Percentiles rank a stretch among this genome's conserved stretches.
phyloP scores from a whole-genome alignment of 1,140 invertebrate species.

The Platyscapa corneri region DNA sequence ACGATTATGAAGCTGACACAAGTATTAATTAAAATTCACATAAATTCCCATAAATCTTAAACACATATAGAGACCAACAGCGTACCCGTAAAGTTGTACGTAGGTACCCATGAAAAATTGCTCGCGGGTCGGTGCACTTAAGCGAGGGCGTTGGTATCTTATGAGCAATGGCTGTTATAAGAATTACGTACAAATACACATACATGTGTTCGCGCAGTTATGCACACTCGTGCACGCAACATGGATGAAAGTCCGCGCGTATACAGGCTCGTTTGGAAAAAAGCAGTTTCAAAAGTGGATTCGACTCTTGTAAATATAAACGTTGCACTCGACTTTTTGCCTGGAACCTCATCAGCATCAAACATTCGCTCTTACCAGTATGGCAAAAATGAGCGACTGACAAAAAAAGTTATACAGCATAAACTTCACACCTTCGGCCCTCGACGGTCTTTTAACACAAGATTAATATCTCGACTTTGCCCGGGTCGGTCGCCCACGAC shows the following conservation, averaged over 20 bases:
- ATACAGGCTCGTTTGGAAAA: not conserved
- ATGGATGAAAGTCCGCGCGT: no score
- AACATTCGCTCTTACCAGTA: not conserved
- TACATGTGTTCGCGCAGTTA: no score
- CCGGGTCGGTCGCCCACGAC: not conserved
- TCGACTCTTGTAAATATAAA: not conserved
- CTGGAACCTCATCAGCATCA: not conserved
- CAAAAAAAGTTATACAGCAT: slow-evolving; percentile 39
- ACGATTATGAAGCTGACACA: not conserved
- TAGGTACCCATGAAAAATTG: slow-evolving; percentile 25
- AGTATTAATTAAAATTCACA: slow-evolving; percentile 39
- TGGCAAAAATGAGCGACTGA: not conserved
- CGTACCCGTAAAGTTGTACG: not conserved
- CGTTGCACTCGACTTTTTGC: slow-evolving; percentile 6
- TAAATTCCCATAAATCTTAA: slow-evolving; percentile 16
- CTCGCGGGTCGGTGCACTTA: slow-evolving; percentile 5
- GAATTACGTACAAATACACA: slow-evolving; percentile 22
- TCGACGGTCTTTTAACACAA: slow-evolving; percentile 37
- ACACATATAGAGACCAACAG: not conserved
- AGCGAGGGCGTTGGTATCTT: slow-evolving; percentile 15
- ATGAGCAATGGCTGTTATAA: slow-evolving; percentile 13
- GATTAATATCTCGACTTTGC: slow-evolving; percentile 44
- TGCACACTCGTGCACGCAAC: no score
- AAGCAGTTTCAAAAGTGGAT: slow-evolving; percentile 15
- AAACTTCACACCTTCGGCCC: slow-evolving; percentile 37